Conservation (phyloP, 1,140 invertebrate genomes). For the Saccostrea echinata region DNA sequence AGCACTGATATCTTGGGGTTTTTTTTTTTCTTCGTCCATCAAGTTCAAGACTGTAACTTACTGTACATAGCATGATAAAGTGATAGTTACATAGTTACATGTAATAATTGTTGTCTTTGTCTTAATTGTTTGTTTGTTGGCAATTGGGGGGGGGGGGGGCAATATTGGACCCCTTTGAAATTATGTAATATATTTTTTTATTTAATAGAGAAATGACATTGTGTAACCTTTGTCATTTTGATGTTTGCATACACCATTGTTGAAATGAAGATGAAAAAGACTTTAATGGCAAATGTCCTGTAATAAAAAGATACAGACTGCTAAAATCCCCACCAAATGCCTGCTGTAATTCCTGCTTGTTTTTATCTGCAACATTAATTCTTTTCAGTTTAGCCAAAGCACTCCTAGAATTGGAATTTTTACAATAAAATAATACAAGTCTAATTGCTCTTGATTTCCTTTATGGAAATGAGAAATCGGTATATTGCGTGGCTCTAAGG, state of each 20-base stretch:
- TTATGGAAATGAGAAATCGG: slow-evolving; percentile 29
- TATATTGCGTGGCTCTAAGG: slow-evolving; percentile 9
- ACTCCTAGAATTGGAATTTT: slow-evolving; percentile 7
- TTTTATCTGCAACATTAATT: neutral
- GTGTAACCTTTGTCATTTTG: neutral
- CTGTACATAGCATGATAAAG: no score
- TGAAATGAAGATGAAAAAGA: neutral
- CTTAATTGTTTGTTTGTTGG: no score
- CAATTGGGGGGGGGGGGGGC: no score
- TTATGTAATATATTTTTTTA: no score
- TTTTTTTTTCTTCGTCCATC: no score
- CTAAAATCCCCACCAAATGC: neutral
- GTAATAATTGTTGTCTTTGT: no score
- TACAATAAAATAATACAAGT: neutral
- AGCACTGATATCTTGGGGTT: no score
- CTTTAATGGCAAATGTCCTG: neutral
- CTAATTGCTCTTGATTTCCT: slow-evolving; percentile 18
- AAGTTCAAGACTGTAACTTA: no score
- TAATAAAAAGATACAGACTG: neutral
- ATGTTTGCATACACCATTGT: neutral
- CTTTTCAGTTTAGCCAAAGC: slow-evolving; percentile 3
- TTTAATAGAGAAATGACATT: neutral
- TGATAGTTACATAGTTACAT: no score
- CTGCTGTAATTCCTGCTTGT: neutral
- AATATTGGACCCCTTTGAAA: no score